Percentiles rank a stretch among this genome's conserved stretches.
These are phyloP conservation scores for Cordilura impudica DNA, from an alignment of 2,888 invertebrate genomes.

Conservation along the genomic window DNA sequence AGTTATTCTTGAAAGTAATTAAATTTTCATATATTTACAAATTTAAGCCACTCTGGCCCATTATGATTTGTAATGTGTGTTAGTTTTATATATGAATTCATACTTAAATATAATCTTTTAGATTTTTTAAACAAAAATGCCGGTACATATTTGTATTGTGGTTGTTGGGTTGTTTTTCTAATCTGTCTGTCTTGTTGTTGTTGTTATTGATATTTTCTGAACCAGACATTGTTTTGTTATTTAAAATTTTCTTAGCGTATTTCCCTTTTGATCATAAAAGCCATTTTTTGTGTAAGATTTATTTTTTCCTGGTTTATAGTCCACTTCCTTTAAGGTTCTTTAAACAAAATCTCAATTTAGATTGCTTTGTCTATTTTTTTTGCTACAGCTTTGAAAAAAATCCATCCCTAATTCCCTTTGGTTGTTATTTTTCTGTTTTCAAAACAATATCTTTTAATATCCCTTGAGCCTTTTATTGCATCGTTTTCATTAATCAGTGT, in stretches of 20 bases:
- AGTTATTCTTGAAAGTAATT: too few relatives aligned
- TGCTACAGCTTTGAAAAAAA: neutral
- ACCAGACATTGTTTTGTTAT: slow-evolving; percentile 31
- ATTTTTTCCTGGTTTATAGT: slow-evolving; percentile 35
- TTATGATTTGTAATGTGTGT: neutral
- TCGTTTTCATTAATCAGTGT: slow-evolving; percentile 23
- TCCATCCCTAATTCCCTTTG: neutral
- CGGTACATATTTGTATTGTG: slow-evolving; percentile 20
- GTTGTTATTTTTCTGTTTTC: neutral
- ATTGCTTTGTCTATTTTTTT: neutral
- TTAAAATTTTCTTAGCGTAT: neutral
- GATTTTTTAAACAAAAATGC: slow-evolving; percentile 38
- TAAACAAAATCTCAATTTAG: too few relatives aligned
- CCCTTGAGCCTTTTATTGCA: neutral
- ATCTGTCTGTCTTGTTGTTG: neutral
- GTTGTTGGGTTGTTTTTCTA: slow-evolving; percentile 11
- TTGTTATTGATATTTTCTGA: slow-evolving; percentile 36
- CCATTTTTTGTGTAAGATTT: slow-evolving; percentile 5
- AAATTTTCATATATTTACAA: too few relatives aligned
- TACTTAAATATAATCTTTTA: slow-evolving; percentile 33
- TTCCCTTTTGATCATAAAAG: neutral
- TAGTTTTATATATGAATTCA: slow-evolving; percentile 5
- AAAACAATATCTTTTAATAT: neutral
- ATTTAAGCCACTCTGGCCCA: too few relatives aligned
- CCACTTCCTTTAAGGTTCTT: slow-evolving; percentile 36